phyloP scores from a whole-genome alignment of 2,888 invertebrate species.

The Drosophila antonietae region DNA sequence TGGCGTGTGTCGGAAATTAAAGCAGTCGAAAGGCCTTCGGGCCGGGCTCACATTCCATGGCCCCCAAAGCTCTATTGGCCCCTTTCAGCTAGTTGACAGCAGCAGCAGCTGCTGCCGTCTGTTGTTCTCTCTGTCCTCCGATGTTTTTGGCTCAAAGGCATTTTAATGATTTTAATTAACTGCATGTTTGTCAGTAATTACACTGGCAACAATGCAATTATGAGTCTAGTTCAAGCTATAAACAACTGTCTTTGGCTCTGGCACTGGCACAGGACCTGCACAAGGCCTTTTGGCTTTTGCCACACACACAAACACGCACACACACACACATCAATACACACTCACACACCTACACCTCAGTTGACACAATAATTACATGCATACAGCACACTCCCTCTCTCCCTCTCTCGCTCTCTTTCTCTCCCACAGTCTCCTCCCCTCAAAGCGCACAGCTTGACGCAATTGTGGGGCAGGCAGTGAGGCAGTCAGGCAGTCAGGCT shows the following conservation, averaged over 20 bases:
- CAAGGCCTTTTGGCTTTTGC: constrained; percentile 47
- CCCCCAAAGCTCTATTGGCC: constrained; percentile 20
- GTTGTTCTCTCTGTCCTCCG: constrained; percentile 11
- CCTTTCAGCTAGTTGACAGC: constrained; percentile 25
- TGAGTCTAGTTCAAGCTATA: constrained; percentile 66
- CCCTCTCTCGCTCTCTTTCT: neutral
- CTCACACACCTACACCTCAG: constrained; percentile 61
- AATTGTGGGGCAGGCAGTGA: neutral
- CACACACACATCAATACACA: constrained; percentile 52
- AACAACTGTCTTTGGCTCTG: constrained; percentile 50
- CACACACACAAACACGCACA: constrained; percentile 25
- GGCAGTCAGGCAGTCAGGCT: constrained; percentile 5
- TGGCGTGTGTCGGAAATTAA: constrained; percentile 67
- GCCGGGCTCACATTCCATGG: constrained; percentile 5
- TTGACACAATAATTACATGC: constrained; percentile 77
- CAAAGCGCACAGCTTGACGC: constrained; percentile 36
- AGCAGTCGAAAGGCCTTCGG: constrained; percentile 40
- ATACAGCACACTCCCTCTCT: constrained; percentile 14
- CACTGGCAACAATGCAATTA: constrained; percentile 78
- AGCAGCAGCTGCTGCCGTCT: constrained; percentile 15
- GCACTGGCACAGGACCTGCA: constrained; percentile 29
- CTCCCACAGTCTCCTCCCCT: neutral
- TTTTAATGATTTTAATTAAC: constrained; percentile 79
- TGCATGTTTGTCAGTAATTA: constrained; percentile 77
- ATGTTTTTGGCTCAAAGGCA: constrained; percentile 67